Conservation (phyloP, 2,797 vertebrate species). For the Fratercula arctica region DNA sequence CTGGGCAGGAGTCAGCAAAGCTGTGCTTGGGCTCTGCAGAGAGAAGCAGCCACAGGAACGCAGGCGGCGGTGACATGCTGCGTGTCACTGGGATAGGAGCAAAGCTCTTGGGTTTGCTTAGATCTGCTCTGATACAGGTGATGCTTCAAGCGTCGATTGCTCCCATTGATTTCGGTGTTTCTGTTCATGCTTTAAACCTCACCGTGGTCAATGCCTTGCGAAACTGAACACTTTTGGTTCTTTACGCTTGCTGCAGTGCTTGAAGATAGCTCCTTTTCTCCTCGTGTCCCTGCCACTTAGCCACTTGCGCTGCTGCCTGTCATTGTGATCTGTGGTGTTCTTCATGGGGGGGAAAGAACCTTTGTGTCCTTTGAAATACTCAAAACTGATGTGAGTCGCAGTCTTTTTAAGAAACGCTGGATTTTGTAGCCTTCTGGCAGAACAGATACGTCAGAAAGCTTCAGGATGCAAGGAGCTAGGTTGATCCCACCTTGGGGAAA, state of each 20-base stretch:
- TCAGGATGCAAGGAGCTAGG: neutral
- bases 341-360: neutral
- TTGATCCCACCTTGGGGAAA: neutral
- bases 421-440: neutral
- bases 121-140: neutral
- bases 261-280: neutral
- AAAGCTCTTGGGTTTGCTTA: fast-evolving
- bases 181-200: neutral
- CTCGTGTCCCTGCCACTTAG: neutral
- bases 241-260: neutral
- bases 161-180: neutral
- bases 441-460: neutral
- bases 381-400: neutral
- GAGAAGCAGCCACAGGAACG: neutral
- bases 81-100: neutral
- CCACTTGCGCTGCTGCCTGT: neutral
- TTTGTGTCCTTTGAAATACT: neutral
- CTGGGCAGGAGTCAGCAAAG: neutral
- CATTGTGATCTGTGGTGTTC: fast-evolving
- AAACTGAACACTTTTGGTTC: neutral
- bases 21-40: neutral
- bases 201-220: fast-evolving
- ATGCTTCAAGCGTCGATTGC: fast-evolving
- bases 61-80: neutral
- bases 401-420: neutral